Percentiles rank a stretch among this genome's conserved stretches.
phyloP scores from a whole-genome alignment of 2,888 invertebrate genomes.

The Synergus gifuensis region DNA sequence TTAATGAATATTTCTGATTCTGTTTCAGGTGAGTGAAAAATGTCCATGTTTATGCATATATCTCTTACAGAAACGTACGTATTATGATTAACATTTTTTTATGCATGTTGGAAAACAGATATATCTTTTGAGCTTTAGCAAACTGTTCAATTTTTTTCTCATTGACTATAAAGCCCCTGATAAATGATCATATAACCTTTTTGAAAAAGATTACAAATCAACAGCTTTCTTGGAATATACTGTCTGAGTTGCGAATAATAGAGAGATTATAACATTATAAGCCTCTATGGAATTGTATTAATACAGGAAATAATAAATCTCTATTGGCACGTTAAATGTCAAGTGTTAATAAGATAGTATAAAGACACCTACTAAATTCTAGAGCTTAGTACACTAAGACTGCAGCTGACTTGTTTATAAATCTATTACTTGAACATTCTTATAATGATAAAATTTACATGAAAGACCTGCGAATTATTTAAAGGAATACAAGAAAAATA shows the following conservation, averaged over 20 bases:
- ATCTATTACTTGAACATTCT: neutral
- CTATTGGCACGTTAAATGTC: neutral
- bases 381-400: neutral
- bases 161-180: neutral
- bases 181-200: neutral
- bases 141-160: neutral
- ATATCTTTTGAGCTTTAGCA: no score
- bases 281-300: neutral
- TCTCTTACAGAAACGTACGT: no score
- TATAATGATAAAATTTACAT: no score
- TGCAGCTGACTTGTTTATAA: neutral
- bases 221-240: neutral
- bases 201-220: neutral
- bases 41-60: no score
- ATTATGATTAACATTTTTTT: no score
- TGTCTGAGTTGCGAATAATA: neutral
- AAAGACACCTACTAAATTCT: neutral
- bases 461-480: no score
- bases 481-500: no score
- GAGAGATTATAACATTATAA: neutral
- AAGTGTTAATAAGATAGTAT: neutral
- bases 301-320: neutral
- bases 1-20: no score
- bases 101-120: no score
- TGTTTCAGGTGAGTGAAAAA: no score